A percentile compares a stretch with the other conserved stretches of the same genome.
Conservation (phyloP, 2,797 vertebrate genomes). For the Micromesistius poutassou region DNA sequence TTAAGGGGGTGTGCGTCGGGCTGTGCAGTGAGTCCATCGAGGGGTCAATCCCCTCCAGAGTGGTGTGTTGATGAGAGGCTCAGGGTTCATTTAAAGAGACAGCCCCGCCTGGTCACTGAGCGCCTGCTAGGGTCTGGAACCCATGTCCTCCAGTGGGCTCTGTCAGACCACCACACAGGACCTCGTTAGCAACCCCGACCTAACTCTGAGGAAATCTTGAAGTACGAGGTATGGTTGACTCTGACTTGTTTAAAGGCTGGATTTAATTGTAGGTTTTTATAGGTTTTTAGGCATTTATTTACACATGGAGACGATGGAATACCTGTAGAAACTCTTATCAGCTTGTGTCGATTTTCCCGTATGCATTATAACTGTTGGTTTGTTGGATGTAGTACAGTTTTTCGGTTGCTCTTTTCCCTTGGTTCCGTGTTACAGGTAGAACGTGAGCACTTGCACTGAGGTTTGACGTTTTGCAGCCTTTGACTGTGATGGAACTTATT, state of each 20-base stretch:
- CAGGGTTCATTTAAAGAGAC: constrained; percentile 69
- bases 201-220: constrained; percentile 6
- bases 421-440: neutral
- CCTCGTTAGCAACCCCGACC: constrained; percentile 19
- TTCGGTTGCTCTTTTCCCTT: neutral
- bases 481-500: neutral
- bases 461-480: neutral
- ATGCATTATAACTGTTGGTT: neutral
- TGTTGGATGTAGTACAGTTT: neutral
- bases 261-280: neutral
- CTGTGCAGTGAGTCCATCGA: constrained; percentile 58
- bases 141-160: neutral
- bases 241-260: neutral
- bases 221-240: neutral
- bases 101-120: constrained; percentile 27
- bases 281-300: neutral
- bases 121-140: constrained; percentile 1
- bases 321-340: neutral
- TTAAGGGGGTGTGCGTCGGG: constrained; percentile 17
- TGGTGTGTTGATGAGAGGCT: constrained; percentile 36
- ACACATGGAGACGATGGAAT: neutral
- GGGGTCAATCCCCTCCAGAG: constrained; percentile 53
- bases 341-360: neutral
- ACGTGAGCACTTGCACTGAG: neutral
- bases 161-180: neutral